A percentile compares a stretch with the other conserved stretches of the same genome.
phyloP scores from a whole-genome alignment of 2,888 invertebrate species.

The Tipula vernalis region DNA sequence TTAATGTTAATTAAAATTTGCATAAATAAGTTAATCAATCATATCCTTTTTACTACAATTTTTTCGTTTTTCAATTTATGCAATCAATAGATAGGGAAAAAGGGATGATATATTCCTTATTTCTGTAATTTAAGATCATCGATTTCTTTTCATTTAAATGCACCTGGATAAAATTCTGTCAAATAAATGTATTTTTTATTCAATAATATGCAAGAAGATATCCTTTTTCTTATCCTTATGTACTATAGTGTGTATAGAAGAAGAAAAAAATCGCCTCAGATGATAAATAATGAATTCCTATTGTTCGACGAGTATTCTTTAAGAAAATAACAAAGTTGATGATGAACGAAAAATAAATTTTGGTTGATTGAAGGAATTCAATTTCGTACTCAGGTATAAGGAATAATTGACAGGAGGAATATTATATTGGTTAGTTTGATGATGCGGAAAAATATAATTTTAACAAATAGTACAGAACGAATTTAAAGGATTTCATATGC shows the following conservation, averaged over 20 bases:
- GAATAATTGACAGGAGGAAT: neutral
- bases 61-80: neutral
- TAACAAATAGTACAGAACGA: neutral
- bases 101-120: neutral
- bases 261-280: neutral
- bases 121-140: neutral
- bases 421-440: neutral
- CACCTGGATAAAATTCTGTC: neutral
- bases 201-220: neutral
- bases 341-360: neutral
- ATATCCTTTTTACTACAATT: neutral
- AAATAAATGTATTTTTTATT: neutral
- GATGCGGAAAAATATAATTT: neutral
- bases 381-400: neutral
- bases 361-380: neutral
- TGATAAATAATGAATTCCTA: neutral
- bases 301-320: neutral
- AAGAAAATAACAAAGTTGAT: neutral
- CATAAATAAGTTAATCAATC: neutral
- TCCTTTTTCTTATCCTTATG: neutral
- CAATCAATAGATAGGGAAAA: neutral
- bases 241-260: neutral
- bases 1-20: neutral
- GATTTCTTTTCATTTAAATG: constrained; percentile 4
- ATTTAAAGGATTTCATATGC: neutral